phyloP scores from a whole-genome alignment of 2,113 vertebrate genomes.

The Pluvialis apricaria region DNA sequence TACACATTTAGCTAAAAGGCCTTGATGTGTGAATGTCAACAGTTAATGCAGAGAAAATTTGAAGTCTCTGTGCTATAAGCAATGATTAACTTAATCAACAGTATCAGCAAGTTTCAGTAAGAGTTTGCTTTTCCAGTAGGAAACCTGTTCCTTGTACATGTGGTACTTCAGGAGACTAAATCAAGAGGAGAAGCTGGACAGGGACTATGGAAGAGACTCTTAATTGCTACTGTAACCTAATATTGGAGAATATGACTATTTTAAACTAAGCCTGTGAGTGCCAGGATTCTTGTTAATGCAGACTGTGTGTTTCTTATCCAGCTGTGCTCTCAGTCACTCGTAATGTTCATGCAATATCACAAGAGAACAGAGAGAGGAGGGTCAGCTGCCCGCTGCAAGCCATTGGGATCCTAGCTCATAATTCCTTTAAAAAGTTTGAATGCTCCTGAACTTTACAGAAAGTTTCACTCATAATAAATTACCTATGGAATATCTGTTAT shows the following conservation, averaged over 20 bases:
- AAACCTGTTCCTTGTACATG: background rate
- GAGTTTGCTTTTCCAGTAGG: background rate
- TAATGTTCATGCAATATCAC: background rate
- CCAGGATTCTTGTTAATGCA: background rate
- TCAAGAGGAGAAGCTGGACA: background rate
- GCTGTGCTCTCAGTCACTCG: background rate
- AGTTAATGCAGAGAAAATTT: background rate
- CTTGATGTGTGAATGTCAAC: background rate
- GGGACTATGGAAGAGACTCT: background rate
- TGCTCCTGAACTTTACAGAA: background rate
- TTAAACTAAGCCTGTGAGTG: background rate
- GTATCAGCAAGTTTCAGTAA: background rate
- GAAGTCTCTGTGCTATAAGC: background rate
- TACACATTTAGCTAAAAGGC: background rate
- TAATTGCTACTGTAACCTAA: background rate
- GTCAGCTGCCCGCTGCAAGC: background rate
- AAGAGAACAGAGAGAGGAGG: background rate
- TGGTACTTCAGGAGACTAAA: background rate
- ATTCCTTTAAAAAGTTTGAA: background rate
- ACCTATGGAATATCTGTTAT: background rate
- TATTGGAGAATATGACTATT: background rate
- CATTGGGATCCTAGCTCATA: background rate
- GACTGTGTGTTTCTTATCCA: background rate
- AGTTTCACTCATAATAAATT: background rate
- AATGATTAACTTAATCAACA: background rate